These are phyloP conservation scores for Cygnus buccinator DNA, from an alignment of 2,113 vertebrate species.

Conservation along the genomic window DNA sequence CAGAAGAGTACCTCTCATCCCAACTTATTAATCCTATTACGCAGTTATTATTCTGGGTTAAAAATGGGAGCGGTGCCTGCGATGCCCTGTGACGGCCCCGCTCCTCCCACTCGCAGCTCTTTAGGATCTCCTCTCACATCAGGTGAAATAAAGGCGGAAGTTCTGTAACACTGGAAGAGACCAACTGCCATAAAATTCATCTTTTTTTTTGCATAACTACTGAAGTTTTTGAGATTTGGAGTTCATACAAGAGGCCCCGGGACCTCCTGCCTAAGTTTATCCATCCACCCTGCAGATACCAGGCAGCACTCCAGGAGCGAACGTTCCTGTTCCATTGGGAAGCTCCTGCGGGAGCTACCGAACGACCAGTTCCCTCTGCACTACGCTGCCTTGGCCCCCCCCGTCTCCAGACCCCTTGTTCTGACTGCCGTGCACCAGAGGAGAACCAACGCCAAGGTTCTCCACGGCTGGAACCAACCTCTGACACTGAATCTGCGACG, in stretches of 20 bases:
- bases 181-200: background rate
- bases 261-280: background rate
- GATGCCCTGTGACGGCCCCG: background rate
- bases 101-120: background rate
- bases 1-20: background rate
- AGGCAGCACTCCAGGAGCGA: background rate
- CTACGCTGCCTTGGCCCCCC: background rate
- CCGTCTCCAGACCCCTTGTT: background rate
- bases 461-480: no score
- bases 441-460: background rate
- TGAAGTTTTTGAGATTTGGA: background rate
- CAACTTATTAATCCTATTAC: background rate
- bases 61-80: background rate
- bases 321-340: background rate
- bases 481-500: background rate
- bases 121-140: background rate
- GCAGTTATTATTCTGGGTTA: background rate
- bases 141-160: background rate
- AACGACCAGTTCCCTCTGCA: background rate
- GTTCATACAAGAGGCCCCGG: background rate
- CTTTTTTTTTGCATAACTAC: background rate
- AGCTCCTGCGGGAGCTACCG: background rate
- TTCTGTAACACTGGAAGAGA: background rate
- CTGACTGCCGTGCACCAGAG: background rate
- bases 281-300: background rate